These are phyloP conservation scores for Sinonovacula constricta DNA, from an alignment of 1,140 invertebrate genomes.

Conservation along the genomic window DNA sequence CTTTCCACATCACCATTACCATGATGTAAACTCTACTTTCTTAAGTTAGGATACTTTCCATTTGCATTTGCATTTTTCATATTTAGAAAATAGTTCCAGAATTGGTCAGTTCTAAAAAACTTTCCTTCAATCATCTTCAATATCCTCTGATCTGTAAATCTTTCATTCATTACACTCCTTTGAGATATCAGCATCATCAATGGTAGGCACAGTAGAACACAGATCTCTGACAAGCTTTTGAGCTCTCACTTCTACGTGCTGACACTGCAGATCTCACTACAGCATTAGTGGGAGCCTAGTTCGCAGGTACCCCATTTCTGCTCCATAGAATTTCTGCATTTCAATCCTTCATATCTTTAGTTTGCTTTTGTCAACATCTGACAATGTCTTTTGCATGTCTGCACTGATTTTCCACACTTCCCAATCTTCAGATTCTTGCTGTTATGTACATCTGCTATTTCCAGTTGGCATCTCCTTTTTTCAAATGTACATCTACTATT, in stretches of 20 bases:
- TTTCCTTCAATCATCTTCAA: too few relatives aligned
- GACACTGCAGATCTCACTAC: constrained; percentile 6
- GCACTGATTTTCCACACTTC: not conserved
- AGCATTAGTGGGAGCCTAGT: not conserved
- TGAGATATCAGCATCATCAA: constrained; percentile 11
- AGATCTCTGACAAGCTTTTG: not conserved
- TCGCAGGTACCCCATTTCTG: not conserved
- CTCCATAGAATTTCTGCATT: constrained; percentile 10
- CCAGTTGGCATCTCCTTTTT: too few relatives aligned
- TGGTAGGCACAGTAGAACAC: not conserved
- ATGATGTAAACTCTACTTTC: too few relatives aligned
- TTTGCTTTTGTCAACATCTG: not conserved
- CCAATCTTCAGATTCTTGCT: not conserved
- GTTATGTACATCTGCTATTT: too few relatives aligned
- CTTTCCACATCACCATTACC: too few relatives aligned
- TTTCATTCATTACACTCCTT: constrained; percentile 55
- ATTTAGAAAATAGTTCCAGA: too few relatives aligned
- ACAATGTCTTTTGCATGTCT: not conserved
- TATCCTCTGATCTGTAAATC: constrained; percentile 28
- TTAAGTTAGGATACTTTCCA: too few relatives aligned
- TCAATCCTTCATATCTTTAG: not conserved
- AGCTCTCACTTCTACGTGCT: constrained; percentile 8
- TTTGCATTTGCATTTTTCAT: too few relatives aligned
- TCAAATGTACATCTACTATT: not conserved
- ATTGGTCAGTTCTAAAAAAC: too few relatives aligned